Evolutionary conservation across 1,140 invertebrate genomes (phyloP).

Genomic region (Ooceraea biroi): DNA sequence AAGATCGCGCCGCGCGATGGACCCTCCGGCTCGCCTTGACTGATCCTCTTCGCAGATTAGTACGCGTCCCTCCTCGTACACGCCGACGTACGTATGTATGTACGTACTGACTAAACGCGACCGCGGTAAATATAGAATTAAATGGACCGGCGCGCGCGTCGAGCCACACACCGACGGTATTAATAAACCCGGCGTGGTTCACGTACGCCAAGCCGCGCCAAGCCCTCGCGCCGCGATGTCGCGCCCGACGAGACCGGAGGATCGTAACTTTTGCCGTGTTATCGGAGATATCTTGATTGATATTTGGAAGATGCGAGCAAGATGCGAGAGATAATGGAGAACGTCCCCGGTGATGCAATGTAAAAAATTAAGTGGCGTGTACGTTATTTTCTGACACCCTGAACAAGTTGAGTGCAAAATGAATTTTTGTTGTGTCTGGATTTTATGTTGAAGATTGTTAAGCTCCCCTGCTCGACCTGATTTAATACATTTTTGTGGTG

Average conservation of each 20-base stretch:
- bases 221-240: neutral
- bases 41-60: slow-evolving; percentile 73
- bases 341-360: no score
- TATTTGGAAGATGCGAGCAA: no score
- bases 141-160: slow-evolving; percentile 65
- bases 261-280: slow-evolving; percentile 41
- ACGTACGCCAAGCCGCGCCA: slow-evolving; percentile 19
- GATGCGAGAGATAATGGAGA: no score
- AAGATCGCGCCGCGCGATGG: slow-evolving; percentile 74
- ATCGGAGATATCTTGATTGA: slow-evolving; percentile 2
- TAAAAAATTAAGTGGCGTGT: no score
- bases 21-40: slow-evolving; percentile 73
- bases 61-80: slow-evolving; percentile 49
- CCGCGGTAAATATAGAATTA: slow-evolving; percentile 76
- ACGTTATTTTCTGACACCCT: no score
- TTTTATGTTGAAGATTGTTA: no score
- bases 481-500: neutral
- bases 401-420: no score
- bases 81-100: neutral
- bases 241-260: neutral
- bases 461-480: no score
- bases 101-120: slow-evolving; percentile 62
- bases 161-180: slow-evolving; percentile 55
- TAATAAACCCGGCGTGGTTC: slow-evolving; percentile 70
- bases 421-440: no score